phyloP scores from a whole-genome alignment of 2,888 invertebrate genomes.

The Nephrotoma appendiculata region DNA sequence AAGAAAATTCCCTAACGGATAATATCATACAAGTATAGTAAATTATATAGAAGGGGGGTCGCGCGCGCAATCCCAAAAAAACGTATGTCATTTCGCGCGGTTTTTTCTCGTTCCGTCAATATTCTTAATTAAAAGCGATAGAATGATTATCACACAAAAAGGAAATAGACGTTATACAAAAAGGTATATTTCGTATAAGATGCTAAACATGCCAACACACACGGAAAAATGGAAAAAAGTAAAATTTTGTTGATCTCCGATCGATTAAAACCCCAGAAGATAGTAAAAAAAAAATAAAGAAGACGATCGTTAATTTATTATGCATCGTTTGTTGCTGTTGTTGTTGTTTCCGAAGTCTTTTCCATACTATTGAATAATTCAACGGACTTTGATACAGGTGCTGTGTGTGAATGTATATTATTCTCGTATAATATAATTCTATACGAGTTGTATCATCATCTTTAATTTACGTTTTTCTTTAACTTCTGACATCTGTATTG shows the following conservation, averaged over 20 bases:
- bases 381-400: background rate
- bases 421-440: no score
- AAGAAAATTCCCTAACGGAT: background rate
- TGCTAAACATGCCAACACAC: background rate
- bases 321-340: background rate
- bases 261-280: background rate
- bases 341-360: background rate
- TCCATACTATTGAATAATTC: background rate
- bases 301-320: background rate
- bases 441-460: background rate
- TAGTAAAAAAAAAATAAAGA: background rate
- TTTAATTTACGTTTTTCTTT: background rate
- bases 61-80: no score
- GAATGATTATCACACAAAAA: background rate
- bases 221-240: background rate
- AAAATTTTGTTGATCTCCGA: background rate
- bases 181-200: background rate
- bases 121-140: background rate
- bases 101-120: background rate
- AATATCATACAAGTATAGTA: background rate
- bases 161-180: background rate
- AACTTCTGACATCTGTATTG: background rate
- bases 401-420: background rate
- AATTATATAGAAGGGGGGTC: background rate
- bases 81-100: no score